Conservation (phyloP, 2,113 vertebrate species). For the Pollimyrus isidori region DNA sequence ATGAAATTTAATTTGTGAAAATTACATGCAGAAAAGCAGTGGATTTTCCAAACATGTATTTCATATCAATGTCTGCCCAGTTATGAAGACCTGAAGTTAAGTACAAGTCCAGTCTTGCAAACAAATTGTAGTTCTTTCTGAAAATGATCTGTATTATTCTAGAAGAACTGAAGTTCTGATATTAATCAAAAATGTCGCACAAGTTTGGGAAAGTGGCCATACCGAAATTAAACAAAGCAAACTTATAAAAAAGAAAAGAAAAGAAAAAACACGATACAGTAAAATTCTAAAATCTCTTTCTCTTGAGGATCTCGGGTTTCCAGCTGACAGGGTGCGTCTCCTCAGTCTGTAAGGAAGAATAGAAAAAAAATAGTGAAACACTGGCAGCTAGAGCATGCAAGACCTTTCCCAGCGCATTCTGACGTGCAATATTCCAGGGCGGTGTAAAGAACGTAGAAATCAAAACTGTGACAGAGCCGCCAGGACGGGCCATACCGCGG, state of each 20-base stretch:
- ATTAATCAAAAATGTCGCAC: neutral
- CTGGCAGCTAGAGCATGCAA: too few relatives aligned
- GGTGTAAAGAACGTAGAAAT: neutral
- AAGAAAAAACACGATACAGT: constrained; percentile 14
- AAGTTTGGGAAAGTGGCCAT: neutral
- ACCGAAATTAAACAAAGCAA: neutral
- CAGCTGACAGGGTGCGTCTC: constrained; percentile 94
- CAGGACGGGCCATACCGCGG: constrained; percentile 64
- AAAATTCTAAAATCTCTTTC: constrained; percentile 79
- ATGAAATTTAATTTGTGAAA: neutral
- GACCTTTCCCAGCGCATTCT: neutral
- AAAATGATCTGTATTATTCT: neutral
- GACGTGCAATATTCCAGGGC: neutral
- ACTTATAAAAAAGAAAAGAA: neutral
- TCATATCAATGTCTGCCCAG: neutral
- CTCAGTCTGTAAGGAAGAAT: constrained; percentile 73
- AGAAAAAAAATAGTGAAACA: neutral
- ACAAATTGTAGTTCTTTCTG: neutral
- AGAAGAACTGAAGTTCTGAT: neutral
- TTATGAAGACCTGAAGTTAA: neutral
- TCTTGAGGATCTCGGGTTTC: constrained; percentile 98
- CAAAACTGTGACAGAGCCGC: too few relatives aligned
- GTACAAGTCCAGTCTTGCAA: neutral
- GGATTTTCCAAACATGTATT: neutral
- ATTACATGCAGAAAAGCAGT: neutral